phyloP scores from a whole-genome alignment of 1,140 invertebrate species.

The Prorops nasuta region DNA sequence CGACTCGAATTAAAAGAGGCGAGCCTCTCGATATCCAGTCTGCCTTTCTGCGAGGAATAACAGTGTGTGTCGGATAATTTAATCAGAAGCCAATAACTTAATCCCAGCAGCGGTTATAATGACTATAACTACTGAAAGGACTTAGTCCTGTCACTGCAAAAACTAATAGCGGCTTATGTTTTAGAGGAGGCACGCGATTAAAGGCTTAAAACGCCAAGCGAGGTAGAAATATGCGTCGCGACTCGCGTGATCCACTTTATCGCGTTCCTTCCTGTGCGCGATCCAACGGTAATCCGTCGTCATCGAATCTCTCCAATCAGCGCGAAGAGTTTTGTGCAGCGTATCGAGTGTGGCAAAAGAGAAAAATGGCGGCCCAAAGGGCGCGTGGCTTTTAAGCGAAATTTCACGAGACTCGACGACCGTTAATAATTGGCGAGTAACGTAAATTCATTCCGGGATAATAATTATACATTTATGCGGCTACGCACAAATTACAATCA shows the following conservation, averaged over 20 bases:
- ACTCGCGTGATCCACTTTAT: no score
- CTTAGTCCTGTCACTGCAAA: slow-evolving; percentile 15
- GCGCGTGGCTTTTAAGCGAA: no score
- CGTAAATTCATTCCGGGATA: slow-evolving; percentile 47
- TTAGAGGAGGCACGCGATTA: slow-evolving; percentile 10
- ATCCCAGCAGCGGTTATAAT: slow-evolving; percentile 10
- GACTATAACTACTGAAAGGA: slow-evolving; percentile 9
- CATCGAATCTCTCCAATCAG: no score
- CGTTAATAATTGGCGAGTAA: slow-evolving; percentile 39
- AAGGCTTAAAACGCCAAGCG: neutral
- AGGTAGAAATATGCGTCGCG: neutral
- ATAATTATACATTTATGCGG: slow-evolving; percentile 50
- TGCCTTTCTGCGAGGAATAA: no score
- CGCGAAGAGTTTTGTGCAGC: no score
- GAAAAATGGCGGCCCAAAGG: no score
- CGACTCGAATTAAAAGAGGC: no score
- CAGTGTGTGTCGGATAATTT: no score
- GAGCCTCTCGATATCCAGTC: no score
- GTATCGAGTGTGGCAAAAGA: no score
- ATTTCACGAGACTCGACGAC: slow-evolving; percentile 17
- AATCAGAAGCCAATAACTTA: slow-evolving; percentile 2
- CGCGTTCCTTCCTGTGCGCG: no score
- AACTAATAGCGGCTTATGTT: slow-evolving; percentile 12
- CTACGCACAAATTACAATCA: slow-evolving; percentile 49
- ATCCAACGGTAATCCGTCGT: no score